Conservation (phyloP, 1,140 invertebrate genomes). For the Brevipalpus yothersi region DNA sequence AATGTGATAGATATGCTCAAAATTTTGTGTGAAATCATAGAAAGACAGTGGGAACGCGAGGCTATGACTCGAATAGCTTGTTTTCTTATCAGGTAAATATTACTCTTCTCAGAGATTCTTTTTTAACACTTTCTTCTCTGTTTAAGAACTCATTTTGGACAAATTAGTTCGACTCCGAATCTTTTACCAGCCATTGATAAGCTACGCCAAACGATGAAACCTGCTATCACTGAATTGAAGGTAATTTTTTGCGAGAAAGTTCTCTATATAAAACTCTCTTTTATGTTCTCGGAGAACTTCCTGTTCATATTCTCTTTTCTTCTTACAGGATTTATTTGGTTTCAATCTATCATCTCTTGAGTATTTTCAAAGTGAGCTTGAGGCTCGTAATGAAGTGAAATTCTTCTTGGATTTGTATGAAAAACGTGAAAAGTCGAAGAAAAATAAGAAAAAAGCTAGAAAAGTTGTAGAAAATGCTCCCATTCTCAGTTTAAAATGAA, state of each 20-base stretch:
- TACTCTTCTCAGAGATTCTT: background rate
- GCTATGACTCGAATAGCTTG: slow-evolving; percentile 42
- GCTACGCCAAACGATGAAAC: background rate
- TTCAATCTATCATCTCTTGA: slow-evolving; percentile 62
- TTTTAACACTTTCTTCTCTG: background rate
- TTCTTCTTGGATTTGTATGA: slow-evolving; percentile 56
- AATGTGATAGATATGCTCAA: slow-evolving; percentile 50
- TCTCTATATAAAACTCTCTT: background rate
- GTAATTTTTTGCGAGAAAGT: background rate
- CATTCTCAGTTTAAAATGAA: background rate
- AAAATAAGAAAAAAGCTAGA: slow-evolving; percentile 30
- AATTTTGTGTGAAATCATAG: slow-evolving; percentile 37
- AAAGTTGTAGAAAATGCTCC: background rate
- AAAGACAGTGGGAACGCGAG: slow-evolving; percentile 41
- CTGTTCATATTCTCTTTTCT: slow-evolving; percentile 14
- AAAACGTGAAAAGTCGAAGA: slow-evolving; percentile 27
- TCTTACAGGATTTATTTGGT: slow-evolving; percentile 45
- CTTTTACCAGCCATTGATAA: slow-evolving; percentile 2
- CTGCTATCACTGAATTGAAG: background rate
- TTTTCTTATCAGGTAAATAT: slow-evolving; percentile 29
- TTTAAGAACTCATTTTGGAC: slow-evolving; percentile 10
- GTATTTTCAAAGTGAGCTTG: slow-evolving; percentile 27
- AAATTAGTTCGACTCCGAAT: slow-evolving; percentile 5
- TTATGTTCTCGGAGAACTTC: background rate
- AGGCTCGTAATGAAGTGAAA: slow-evolving; percentile 37